Evolutionary conservation across 2,888 invertebrate genomes (phyloP), one percentile per base, ranked within the genome.

Genomic region (Nysson spinosus): DNA sequence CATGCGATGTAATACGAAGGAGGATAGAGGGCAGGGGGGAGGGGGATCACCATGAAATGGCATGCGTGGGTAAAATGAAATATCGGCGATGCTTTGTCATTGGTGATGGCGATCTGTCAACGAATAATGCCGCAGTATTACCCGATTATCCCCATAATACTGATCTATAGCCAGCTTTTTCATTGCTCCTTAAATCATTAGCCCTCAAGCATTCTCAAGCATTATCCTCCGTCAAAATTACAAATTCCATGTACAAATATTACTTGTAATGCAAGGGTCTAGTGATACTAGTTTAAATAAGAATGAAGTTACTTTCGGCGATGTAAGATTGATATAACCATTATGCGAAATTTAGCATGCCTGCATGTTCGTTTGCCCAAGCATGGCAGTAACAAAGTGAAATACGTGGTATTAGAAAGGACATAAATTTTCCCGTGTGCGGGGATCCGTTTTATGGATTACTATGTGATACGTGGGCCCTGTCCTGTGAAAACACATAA

Each of bases 361-460:
- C n/a, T n/a, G n/a, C n/a, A n/a, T n/a, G n/a, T n/a, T n/a, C n/a
- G n/a, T n/a, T n/a, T n/a, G n/a, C n/a, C n/a, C n/a, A n/a, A n/a
- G n/a, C n/a, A n/a, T n/a, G n/a, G 58, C 43, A 43, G 34, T 12
- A n/a, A 32, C 35, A 22, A 26, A 35, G 42, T 63, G 65, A 69
- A 66, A 63, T 46, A 61, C 58, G 22, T 54, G 60, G 63, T 74
- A 78, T 79, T 76, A 72, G 78, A 51, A 44, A 46, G 65, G 63
- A 51, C 52, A 64, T 61, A 58, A 75, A 72, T 69, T 73, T 60
- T 46, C 12, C 35, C 54, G 63, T 39, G 35, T 52, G 44, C 43
- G 44, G 20, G 34, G 35, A 17, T 56, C 49, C 44, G 49, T 75
- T 75, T 72, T 72, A 72, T 55, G 62, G 72, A 72, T 75, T 57